Evolutionary conservation across 2,797 vertebrate genomes (phyloP).

Genomic region (Neostethus bicornis): DNA sequence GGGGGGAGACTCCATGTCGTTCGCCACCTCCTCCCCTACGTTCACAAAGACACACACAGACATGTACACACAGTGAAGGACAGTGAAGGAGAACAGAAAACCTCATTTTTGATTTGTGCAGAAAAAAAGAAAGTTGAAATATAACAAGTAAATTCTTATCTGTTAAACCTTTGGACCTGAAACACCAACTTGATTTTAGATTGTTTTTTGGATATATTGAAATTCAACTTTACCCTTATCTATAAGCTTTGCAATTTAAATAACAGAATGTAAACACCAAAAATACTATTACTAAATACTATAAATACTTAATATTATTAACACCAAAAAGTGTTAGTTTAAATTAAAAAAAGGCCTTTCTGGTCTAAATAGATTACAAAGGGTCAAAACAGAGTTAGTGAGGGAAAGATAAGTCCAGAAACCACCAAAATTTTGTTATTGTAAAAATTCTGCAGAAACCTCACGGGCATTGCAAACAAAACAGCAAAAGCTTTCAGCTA

Average conservation of each 20-base stretch:
- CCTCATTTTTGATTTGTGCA: slow-evolving; percentile 23
- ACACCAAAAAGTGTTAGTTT: background rate
- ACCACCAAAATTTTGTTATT: background rate
- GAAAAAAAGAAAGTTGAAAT: slow-evolving; percentile 27
- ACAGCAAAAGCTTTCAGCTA: background rate
- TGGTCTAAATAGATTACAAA: slow-evolving; percentile 1
- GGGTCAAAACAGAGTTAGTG: slow-evolving; percentile 15
- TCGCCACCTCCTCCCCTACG: slow-evolving; percentile 81
- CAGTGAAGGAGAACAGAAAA: slow-evolving; percentile 25
- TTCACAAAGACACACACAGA: slow-evolving; percentile 45
- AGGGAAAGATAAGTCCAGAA: background rate
- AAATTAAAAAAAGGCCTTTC: background rate
- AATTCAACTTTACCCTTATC: too few species aligned
- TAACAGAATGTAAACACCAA: too few species aligned
- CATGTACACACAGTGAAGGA: slow-evolving; percentile 38
- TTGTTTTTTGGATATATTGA: too few species aligned
- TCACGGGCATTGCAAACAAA: background rate
- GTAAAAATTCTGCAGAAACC: background rate
- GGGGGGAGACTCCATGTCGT: slow-evolving; percentile 76
- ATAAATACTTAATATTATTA: too few species aligned
- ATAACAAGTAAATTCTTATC: slow-evolving; percentile 5
- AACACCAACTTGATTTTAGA: too few species aligned
- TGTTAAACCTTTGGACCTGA: background rate
- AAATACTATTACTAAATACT: too few species aligned
- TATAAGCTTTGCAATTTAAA: too few species aligned